Evolutionary conservation across 2,888 invertebrate genomes (phyloP), one percentile per base, ranked within the genome.

Genomic region (Archips xylosteana): DNA sequence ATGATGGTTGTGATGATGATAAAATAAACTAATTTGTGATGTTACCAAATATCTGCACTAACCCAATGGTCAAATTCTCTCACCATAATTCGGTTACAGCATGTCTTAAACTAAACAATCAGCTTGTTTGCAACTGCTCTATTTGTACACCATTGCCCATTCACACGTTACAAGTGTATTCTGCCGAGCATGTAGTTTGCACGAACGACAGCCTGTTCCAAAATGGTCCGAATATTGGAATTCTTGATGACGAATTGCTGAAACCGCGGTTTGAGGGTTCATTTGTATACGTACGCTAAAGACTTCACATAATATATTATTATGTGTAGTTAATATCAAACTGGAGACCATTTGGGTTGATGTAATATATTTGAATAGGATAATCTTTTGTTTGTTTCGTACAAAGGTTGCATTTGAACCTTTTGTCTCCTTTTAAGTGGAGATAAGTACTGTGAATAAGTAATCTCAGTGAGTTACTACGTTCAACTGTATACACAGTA

Each of bases 221-320:
- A 49, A 71, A 60, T 64, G 59, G 64, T 59, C 47, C 39, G 64
- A 69, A 74, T 74, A 74, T 74, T 69, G 73, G 60, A 74, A 74
- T 74, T 64, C 69, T 74, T 74, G 73, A 68, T 74, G 64, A 69
- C 60, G 64, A 69, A 51, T 69, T 63, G 68, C 64, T 47, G 57
- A 49, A 39, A 39, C 62, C 51, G 34, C 15, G 13, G 51, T 32
- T 36, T 12, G 39, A 34, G 64, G n/a, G n/a, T 6, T 47, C 36
- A 49, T 65, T 65, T 15, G n/a, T 39, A 23, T 23, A 23, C 23
- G 23, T 23, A 23, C 23, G 23, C 23, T 23, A 23, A 57, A 57
- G 32, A 12, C 10, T 32, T 32, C 32, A 32, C 57, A 4, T 32
- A 32, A 57, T 57, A 57, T 4, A 57, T 32, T 32, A 12, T 32